Evolutionary conservation across 1,140 invertebrate species (phyloP).

Genomic region (Hetaerina americana): DNA sequence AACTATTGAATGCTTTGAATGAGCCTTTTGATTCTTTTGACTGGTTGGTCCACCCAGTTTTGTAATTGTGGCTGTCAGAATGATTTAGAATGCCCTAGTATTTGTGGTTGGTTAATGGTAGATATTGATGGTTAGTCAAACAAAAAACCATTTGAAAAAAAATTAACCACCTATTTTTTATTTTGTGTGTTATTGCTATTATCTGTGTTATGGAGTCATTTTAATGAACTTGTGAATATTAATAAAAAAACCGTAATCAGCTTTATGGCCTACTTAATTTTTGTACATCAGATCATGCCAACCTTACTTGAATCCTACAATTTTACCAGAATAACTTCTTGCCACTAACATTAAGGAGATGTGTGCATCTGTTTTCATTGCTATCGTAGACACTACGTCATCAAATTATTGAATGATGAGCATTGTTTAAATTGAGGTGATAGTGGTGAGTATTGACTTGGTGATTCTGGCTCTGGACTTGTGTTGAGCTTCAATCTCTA

Average conservation of each 20-base stretch:
- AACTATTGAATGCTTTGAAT: neutral
- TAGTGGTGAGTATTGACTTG: too few species aligned
- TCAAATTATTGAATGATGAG: too few species aligned
- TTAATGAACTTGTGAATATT: neutral
- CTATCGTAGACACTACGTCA: too few species aligned
- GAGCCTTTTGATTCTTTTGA: neutral
- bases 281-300: too few species aligned
- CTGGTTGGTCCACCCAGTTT: neutral
- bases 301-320: too few species aligned
- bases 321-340: too few species aligned
- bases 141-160: conserved; percentile 1
- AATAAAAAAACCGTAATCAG: neutral
- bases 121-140: neutral
- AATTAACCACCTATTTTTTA: conserved; percentile 1
- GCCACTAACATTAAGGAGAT: too few species aligned
- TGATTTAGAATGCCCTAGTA: neutral
- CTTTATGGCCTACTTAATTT: too few species aligned
- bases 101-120: neutral
- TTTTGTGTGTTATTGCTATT: neutral
- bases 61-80: neutral
- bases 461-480: too few species aligned
- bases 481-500: too few species aligned
- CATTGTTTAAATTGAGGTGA: too few species aligned
- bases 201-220: neutral
- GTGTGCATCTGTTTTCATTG: too few species aligned